These are phyloP conservation scores for Hyles euphorbiae DNA, from an alignment of 1,140 invertebrate genomes.

Conservation along the genomic window DNA sequence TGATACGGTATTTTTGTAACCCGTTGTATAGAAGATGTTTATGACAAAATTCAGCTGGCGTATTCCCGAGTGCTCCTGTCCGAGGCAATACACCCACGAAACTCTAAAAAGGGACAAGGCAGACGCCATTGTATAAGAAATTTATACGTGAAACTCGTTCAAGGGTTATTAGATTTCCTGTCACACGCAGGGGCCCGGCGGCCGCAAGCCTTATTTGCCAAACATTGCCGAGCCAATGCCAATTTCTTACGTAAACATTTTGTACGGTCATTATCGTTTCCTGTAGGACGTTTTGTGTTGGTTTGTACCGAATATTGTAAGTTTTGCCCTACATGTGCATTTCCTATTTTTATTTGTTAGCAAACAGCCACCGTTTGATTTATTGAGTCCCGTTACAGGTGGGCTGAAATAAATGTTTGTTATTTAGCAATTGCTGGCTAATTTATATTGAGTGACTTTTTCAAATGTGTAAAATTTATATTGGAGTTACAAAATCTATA, in stretches of 20 bases:
- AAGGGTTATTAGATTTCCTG: constrained; percentile 61
- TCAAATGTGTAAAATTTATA: too few relatives aligned
- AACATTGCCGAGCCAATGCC: constrained; percentile 52
- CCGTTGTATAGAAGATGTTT: not conserved
- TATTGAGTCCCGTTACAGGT: not conserved
- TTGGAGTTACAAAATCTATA: too few relatives aligned
- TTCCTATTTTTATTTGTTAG: constrained; percentile 3
- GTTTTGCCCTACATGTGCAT: constrained; percentile 2
- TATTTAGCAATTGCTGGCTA: too few relatives aligned
- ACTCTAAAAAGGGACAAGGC: constrained; percentile 31
- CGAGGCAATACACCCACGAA: constrained; percentile 16
- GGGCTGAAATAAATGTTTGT: too few relatives aligned
- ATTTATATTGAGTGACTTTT: too few relatives aligned
- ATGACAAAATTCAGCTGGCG: constrained; percentile 6
- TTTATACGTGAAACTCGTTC: constrained; percentile 50
- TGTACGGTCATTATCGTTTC: constrained; percentile 48
- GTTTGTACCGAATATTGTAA: constrained; percentile 14
- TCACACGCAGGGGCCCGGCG: constrained; percentile 46
- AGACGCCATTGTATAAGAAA: constrained; percentile 45
- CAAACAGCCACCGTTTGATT: too few relatives aligned
- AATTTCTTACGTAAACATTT: constrained; percentile 58
- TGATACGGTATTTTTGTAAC: too few relatives aligned
- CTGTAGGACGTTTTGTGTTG: constrained; percentile 29
- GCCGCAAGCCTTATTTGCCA: constrained; percentile 52
- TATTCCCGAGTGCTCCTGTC: constrained; percentile 12